phyloP scores from a whole-genome alignment of 2,797 vertebrate genomes.

The Paguma larvata region DNA sequence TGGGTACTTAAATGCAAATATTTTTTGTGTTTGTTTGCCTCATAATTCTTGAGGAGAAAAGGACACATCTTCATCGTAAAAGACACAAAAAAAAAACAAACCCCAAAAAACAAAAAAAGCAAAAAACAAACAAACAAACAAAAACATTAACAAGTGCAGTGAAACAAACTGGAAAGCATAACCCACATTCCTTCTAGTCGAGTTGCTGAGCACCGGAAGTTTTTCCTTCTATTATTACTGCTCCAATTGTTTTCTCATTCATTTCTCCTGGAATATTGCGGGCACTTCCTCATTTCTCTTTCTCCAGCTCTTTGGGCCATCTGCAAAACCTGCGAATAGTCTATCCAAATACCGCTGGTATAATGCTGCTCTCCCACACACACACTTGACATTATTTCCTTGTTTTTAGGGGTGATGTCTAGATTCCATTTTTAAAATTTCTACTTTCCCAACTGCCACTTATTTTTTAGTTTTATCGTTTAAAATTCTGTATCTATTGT shows the following conservation, averaged over 20 bases:
- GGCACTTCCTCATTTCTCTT: background rate
- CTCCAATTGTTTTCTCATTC: background rate
- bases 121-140: too few species aligned
- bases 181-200: background rate
- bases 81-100: background rate
- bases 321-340: background rate
- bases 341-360: background rate
- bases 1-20: constrained; percentile 1
- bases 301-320: background rate
- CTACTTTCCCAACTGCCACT: background rate
- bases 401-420: background rate
- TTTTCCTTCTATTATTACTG: background rate
- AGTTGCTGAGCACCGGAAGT: background rate
- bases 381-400: background rate
- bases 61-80: background rate
- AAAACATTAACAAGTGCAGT: background rate
- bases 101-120: background rate
- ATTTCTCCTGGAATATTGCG: background rate
- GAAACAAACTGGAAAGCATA: background rate
- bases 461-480: background rate
- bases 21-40: background rate
- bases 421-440: background rate
- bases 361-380: background rate
- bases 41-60: background rate
- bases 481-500: background rate